A percentile compares a stretch with the other conserved stretches of the same genome.
Conservation (phyloP, 2,888 invertebrate genomes). For the Trichopoda pennipes region DNA sequence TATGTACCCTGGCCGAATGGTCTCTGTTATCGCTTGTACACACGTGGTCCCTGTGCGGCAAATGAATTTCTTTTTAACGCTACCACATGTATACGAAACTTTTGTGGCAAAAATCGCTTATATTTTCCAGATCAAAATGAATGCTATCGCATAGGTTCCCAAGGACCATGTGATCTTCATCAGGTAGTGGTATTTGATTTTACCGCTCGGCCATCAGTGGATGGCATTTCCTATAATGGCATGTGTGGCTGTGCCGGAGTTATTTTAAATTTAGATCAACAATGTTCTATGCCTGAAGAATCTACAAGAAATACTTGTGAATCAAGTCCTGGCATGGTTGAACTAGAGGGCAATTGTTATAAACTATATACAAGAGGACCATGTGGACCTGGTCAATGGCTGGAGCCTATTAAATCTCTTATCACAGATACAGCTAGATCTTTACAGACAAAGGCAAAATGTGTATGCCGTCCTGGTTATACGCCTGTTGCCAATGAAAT, state of each 20-base stretch:
- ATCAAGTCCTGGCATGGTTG: constrained; percentile 84
- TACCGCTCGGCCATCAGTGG: constrained; percentile 88
- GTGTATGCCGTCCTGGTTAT: constrained; percentile 88
- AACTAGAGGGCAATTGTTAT: constrained; percentile 87
- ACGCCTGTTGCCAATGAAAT: constrained; percentile 71
- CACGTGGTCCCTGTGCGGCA: constrained; percentile 88
- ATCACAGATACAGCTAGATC: constrained; percentile 63
- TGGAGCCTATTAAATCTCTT: constrained; percentile 82
- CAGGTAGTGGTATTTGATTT: constrained; percentile 91
- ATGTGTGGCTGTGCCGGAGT: constrained; percentile 87
- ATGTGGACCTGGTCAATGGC: constrained; percentile 87
- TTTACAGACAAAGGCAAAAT: constrained; percentile 81
- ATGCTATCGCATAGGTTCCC: constrained; percentile 89
- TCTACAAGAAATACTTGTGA: constrained; percentile 81
- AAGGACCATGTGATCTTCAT: constrained; percentile 87
- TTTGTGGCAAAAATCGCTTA: constrained; percentile 88
- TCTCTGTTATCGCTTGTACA: constrained; percentile 89
- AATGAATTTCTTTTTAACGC: constrained; percentile 87
- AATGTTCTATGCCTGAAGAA: constrained; percentile 72
- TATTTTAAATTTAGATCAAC: constrained; percentile 79
- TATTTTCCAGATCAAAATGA: constrained; percentile 88
- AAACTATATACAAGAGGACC: constrained; percentile 90
- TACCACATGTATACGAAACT: constrained; percentile 86
- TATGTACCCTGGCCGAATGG: constrained; percentile 86
- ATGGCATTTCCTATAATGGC: constrained; percentile 91